Conservation (phyloP, 2,888 invertebrate genomes). For the Pseudococcus jackbeardsleyi region DNA sequence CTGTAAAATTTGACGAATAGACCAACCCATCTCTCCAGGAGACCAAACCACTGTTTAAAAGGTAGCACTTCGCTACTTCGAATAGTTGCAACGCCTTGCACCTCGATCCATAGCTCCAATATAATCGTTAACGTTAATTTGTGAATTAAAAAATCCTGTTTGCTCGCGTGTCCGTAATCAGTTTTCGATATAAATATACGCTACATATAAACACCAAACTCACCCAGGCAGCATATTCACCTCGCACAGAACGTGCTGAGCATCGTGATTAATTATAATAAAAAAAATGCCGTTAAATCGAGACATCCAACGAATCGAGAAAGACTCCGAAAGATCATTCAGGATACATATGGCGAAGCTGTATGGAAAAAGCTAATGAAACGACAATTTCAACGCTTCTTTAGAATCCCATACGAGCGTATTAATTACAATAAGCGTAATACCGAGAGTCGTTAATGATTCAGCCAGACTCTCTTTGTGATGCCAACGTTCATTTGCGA, state of each 20-base stretch:
- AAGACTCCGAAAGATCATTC: background rate
- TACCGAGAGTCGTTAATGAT: constrained; percentile 30
- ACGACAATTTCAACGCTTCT: constrained; percentile 16
- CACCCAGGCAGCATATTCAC: background rate
- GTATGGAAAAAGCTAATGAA: constrained; percentile 26
- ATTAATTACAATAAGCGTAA: constrained; percentile 31
- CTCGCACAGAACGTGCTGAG: constrained; percentile 23
- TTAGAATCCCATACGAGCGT: background rate
- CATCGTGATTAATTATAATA: constrained; percentile 52
- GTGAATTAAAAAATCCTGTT: constrained; percentile 29
- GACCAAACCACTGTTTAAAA: constrained; percentile 9
- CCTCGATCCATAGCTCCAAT: background rate
- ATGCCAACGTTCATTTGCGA: background rate
- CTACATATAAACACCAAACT: background rate
- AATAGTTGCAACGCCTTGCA: background rate
- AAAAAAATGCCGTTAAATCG: constrained; percentile 34
- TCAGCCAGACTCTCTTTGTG: background rate
- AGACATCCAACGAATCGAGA: background rate
- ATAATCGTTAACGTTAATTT: constrained; percentile 43
- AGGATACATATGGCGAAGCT: background rate
- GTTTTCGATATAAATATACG: constrained; percentile 13
- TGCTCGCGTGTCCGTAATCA: constrained; percentile 27
- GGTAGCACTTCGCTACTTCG: background rate
- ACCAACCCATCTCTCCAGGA: background rate
- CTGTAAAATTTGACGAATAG: background rate